A percentile compares a stretch with the other conserved stretches of the same genome.
These are phyloP conservation scores for Amphilophus citrinellus DNA, from an alignment of 2,113 vertebrate species.

Conservation along the genomic window DNA sequence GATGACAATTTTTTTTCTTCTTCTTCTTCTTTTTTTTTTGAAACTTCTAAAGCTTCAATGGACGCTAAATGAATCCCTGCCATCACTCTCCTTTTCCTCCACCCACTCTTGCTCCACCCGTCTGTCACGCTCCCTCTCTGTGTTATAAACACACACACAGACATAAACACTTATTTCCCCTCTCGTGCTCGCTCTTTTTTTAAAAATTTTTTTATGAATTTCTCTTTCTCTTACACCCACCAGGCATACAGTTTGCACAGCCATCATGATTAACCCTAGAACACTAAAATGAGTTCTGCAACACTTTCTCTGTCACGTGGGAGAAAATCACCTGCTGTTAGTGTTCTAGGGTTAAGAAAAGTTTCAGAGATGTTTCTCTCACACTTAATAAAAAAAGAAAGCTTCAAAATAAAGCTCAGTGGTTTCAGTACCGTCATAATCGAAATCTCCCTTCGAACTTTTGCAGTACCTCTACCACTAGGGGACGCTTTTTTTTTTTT, in stretches of 20 bases:
- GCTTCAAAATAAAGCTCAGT: not conserved
- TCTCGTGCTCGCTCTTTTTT: not conserved
- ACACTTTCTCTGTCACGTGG: no score
- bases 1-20: conserved; percentile 11
- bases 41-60: conserved; percentile 31
- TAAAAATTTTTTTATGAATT: not conserved
- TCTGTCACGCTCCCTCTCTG: not conserved
- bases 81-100: conserved; percentile 40
- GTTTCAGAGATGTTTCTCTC: not conserved
- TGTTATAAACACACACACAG: conserved; percentile 16
- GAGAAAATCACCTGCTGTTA: no score
- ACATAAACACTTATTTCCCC: conserved; percentile 6
- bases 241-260: not conserved
- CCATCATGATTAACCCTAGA: not conserved
- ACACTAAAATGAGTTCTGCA: no score
- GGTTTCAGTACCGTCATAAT: conserved; percentile 5
- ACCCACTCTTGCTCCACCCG: conserved; percentile 46
- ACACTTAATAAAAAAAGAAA: conserved; percentile 19
- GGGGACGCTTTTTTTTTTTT: not conserved
- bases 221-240: conserved; percentile 14
- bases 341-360: not conserved
- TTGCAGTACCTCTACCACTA: conserved; percentile 16
- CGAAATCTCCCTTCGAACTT: not conserved
- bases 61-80: conserved; percentile 65
- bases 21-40: conserved; percentile 1